A percentile compares a stretch with the other conserved stretches of the same genome.
Evolutionary conservation across 1,140 invertebrate species (phyloP).

Genomic region (Pachypeltis micranthus): DNA sequence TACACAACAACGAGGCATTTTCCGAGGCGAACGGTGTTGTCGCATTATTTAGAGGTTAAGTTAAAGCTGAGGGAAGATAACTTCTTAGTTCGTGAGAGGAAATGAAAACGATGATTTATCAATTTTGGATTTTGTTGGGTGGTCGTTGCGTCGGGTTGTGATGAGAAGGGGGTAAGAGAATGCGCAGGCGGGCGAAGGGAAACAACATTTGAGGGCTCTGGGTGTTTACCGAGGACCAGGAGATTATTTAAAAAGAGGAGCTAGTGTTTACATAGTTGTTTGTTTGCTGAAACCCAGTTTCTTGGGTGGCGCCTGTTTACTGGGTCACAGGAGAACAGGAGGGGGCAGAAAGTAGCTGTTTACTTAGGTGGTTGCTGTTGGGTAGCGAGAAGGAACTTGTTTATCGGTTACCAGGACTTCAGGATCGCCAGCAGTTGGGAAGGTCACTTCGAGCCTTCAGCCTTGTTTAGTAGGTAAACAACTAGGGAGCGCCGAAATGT

Average conservation of each 20-base stretch:
- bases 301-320: slow-evolving; percentile 15
- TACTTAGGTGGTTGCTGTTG: slow-evolving; percentile 13
- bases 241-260: slow-evolving; percentile 15
- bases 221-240: slow-evolving; percentile 21
- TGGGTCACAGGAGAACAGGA: slow-evolving; percentile 13
- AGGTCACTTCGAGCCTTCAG: neutral
- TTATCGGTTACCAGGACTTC: slow-evolving; percentile 12
- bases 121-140: too few species aligned
- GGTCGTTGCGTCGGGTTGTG: too few species aligned
- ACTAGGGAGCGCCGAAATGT: slow-evolving; percentile 11
- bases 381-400: neutral
- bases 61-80: neutral
- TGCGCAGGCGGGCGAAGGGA: neutral
- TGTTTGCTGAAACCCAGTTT: neutral
- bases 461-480: slow-evolving; percentile 21
- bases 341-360: slow-evolving; percentile 12
- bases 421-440: neutral
- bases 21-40: neutral
- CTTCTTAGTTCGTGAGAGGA: neutral
- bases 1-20: slow-evolving; percentile 15
- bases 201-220: neutral
- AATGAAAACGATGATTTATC: too few species aligned
- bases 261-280: slow-evolving; percentile 23
- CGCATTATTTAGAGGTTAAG: neutral
- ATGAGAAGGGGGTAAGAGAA: neutral